Base-by-base conservation (phyloP, 1,140 invertebrate species). In the Drosophila guanche region DNA sequence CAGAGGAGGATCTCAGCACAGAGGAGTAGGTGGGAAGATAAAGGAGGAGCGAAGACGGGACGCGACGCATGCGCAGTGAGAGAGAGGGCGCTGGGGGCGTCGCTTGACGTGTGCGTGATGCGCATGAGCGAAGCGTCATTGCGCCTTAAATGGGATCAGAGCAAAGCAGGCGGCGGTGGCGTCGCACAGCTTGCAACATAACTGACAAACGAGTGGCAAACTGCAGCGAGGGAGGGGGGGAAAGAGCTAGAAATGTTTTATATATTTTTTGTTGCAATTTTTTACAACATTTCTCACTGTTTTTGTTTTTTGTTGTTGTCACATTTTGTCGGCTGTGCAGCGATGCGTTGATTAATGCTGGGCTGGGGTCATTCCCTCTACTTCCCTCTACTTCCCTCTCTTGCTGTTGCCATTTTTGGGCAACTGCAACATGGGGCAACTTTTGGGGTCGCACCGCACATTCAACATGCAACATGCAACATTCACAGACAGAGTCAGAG, bases 61-160 rank as follows among this genome's bases (percentile, higher is more conserved):
- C 16, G 23, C 37, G 12, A 27, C 41, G 53, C 5, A n/a, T 46
- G 46, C 3, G 14, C 16, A 20, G 16, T 20, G 16, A 20, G 16
- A 20, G 16, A 20, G 1, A 14, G 67, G 42, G 46, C n/a, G 37
- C 16, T 40, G 37, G 54, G 54, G 58, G 47, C 48, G 54, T 55
- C 50, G 60, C 72, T 67, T 68, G 65, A 68, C 65, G 75, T 83
- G 83, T 85, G 83, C 83, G 83, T 86, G 83, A 81, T 88, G 83
- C 83, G 83, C 83, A 86, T 86, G 83, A 86, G 83, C 79, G 83
- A 62, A 86, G 75, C 83, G 59, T 83, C 78, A 83, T 86, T 88
- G 81, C 83, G 83, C 83, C 83, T 78, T 86, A 86, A 86, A 86
- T 86, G 83, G 83, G 83, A 86, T 37, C 33, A 37, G 33, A 37